Percentiles rank a stretch among this genome's conserved stretches.
Evolutionary conservation across 2,888 invertebrate genomes (phyloP).

Genomic region (Pristionchus exspectatus): DNA sequence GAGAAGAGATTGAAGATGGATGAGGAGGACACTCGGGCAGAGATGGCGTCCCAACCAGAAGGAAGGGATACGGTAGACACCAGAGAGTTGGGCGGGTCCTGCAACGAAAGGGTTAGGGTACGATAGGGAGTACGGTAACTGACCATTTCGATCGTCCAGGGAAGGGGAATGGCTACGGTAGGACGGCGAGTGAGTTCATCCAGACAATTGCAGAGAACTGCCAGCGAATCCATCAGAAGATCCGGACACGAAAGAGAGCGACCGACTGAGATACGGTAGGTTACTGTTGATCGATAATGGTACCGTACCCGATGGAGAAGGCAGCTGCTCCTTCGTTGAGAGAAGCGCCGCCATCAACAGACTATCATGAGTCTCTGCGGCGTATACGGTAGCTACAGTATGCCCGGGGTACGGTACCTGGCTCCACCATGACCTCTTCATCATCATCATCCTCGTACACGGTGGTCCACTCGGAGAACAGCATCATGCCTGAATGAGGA

Average conservation of each 20-base stretch:
- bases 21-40: not conserved
- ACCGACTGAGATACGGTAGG: not conserved
- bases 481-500: not conserved
- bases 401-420: not conserved
- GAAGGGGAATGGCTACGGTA: not conserved
- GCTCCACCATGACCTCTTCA: conserved; percentile 21
- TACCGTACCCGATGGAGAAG: not conserved
- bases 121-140: conserved; percentile 29
- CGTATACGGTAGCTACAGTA: not conserved
- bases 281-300: not conserved
- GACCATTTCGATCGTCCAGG: not conserved
- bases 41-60: not conserved
- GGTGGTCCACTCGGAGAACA: not conserved
- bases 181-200: not conserved
- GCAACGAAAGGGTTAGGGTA: not conserved
- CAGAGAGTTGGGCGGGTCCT: conserved; percentile 24
- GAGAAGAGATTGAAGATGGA: conserved; percentile 16
- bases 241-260: not conserved
- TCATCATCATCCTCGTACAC: not conserved
- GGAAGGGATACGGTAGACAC: conserved; percentile 41
- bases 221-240: not conserved
- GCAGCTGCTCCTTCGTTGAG: not conserved
- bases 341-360: not conserved
- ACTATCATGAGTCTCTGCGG: conserved; percentile 12
- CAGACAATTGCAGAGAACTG: not conserved